Evolutionary conservation across 2,113 vertebrate genomes (phyloP), one percentile per base, ranked within the genome.

Genomic region (Esox niger): DNA sequence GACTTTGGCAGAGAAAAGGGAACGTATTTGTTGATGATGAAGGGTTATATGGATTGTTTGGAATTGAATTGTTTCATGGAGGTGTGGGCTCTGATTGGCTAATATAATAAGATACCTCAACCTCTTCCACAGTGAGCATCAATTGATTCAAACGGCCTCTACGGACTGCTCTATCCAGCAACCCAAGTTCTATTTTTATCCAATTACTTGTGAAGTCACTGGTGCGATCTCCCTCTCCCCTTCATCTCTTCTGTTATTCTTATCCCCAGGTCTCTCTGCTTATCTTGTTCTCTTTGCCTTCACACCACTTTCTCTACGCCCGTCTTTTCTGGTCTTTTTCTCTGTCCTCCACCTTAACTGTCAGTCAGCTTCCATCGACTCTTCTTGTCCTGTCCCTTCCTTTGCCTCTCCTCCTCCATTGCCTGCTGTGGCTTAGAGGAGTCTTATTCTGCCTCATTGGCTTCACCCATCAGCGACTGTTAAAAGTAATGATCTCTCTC

Each of bases 121-220:
- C 73, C 35, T 66, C 17, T 31, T 43, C 54, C 9, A 10, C 70
- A 10, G 57, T 27, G 27, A 74, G 52, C 75, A 80, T 81, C 79
- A 74, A 77, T 82, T 74, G 84, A 83, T 80, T 77, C 38, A 75
- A 86, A 82, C 27, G 73, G 71, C 64, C 70, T 74, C 64, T 5
- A 62, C 8, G 59, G 70, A 66, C 9, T 20, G 66, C 69, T 35
- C 29, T 30, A 60, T 69, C 64, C 43, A 29, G 29, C 43, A 6
- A 7, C 64, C 20, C 47, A 8, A 21, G 58, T 71, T 71, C 79
- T 82, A 86, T 86, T 86, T 86, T 70, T 80, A 74, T 70, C 73
- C 61, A 5, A 47, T 23, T 23, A 29, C 67, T 71, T 61, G 68
- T 73, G 76, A 73, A 71, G 67, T 76, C 80, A 64, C 74, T 64